Evolutionary conservation across 1,140 invertebrate genomes (phyloP).

Genomic region (Pseudomyrmex sp.): DNA sequence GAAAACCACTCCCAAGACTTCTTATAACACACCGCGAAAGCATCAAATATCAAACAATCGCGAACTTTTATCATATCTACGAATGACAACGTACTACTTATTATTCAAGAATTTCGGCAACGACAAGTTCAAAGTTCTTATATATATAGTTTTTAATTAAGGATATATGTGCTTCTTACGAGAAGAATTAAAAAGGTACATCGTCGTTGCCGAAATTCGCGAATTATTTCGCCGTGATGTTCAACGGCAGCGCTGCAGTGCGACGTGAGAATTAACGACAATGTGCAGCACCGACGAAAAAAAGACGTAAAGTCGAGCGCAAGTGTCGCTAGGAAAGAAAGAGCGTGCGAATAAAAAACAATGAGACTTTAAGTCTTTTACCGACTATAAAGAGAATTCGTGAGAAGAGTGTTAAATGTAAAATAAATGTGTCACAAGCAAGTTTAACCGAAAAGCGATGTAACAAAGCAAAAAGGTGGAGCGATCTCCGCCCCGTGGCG

Average conservation of each 20-base stretch:
- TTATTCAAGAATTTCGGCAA: conserved; percentile 28
- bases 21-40: too few relatives aligned
- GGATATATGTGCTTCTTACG: background rate
- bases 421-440: conserved; percentile 56
- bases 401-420: conserved; percentile 54
- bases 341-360: conserved; percentile 30
- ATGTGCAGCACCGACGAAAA: background rate
- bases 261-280: conserved; percentile 32
- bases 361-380: background rate
- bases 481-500: conserved; percentile 52
- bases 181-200: background rate
- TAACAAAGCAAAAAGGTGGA: conserved; percentile 46
- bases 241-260: background rate
- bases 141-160: conserved; percentile 25
- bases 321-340: background rate
- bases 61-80: conserved; percentile 52
- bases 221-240: conserved; percentile 21
- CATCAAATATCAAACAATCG: background rate
- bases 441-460: conserved; percentile 52
- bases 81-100: background rate
- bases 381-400: conserved; percentile 35
- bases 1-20: too few relatives aligned
- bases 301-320: background rate
- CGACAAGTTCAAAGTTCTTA: background rate
- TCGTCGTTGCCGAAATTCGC: conserved; percentile 10